Conservation (phyloP, 2,797 vertebrate genomes). For the Lacerta viridis region DNA sequence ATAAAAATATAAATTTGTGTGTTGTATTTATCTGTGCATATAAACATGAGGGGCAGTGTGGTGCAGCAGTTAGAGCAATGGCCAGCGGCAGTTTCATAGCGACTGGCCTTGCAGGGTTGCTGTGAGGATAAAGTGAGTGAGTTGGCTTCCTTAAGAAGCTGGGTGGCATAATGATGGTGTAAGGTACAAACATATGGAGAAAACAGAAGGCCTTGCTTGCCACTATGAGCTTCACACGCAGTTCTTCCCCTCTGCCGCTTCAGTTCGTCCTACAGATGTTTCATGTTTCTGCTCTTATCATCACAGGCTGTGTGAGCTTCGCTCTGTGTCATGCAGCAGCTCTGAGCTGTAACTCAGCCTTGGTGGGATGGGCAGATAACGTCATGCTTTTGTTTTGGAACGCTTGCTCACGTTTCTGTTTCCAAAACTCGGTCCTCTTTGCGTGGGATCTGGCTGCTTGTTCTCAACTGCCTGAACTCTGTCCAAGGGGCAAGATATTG, state of each 20-base stretch:
- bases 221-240: background rate
- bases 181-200: too few species aligned
- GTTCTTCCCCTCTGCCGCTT: too few species aligned
- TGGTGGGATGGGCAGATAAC: background rate
- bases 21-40: too few species aligned
- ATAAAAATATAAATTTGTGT: too few species aligned
- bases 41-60: too few species aligned
- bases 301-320: background rate
- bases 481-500: too few species aligned
- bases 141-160: background rate
- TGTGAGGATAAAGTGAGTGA: background rate
- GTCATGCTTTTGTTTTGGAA: background rate
- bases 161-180: too few species aligned
- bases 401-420: background rate
- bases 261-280: background rate
- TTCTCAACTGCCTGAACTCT: too few species aligned
- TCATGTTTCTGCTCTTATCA: background rate
- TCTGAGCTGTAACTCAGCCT: background rate
- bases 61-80: too few species aligned
- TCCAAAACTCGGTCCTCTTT: background rate
- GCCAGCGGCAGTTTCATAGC: too few species aligned
- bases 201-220: too few species aligned
- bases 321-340: background rate
- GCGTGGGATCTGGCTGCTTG: background rate
- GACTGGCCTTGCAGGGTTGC: background rate